Conservation (phyloP, 2,888 invertebrate species). For the Lasioglossum marginatum region DNA sequence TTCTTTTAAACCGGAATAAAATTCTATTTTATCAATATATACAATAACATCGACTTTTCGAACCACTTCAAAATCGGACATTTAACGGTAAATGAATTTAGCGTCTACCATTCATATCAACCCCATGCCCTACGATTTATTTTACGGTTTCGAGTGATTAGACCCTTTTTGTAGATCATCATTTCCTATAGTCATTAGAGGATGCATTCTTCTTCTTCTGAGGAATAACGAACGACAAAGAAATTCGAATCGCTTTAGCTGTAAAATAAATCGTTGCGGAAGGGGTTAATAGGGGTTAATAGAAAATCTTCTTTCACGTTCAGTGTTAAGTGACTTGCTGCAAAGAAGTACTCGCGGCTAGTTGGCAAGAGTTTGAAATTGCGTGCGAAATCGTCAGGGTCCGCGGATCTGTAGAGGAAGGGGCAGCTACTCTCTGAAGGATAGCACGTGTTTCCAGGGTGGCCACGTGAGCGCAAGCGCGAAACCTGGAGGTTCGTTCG, state of each 20-base stretch:
- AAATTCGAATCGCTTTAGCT: neutral
- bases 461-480: conserved; percentile 72
- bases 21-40: neutral
- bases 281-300: neutral
- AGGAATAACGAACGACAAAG: neutral
- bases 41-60: too few species aligned
- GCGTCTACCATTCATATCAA: too few species aligned
- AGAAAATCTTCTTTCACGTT: neutral
- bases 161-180: too few species aligned
- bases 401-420: neutral
- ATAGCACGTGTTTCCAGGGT: conserved; percentile 62
- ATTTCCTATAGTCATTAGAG: neutral
- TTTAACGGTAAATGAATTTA: too few species aligned
- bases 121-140: too few species aligned
- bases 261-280: neutral
- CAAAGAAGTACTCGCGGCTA: neutral
- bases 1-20: neutral
- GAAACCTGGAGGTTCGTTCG: conserved; percentile 52
- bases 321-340: neutral
- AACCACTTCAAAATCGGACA: too few species aligned
- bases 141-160: too few species aligned
- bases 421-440: conserved; percentile 23
- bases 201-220: neutral
- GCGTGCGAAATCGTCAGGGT: neutral
- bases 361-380: neutral